Conservation (phyloP, 2,113 vertebrate genomes). For the Crocuta crocuta region DNA sequence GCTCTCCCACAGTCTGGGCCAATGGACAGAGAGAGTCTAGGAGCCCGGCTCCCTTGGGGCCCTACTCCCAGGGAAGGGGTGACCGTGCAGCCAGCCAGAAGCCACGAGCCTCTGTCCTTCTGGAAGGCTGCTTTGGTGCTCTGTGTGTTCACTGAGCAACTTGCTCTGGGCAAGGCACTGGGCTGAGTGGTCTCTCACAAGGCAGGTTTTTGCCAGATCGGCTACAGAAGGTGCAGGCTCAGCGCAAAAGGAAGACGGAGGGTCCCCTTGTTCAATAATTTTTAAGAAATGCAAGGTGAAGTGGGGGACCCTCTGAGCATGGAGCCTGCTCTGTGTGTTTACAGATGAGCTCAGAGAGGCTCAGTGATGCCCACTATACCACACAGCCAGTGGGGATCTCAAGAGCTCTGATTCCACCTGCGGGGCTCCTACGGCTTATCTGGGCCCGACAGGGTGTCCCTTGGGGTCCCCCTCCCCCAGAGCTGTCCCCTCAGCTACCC, state of each 20-base stretch:
- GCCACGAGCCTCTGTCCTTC: neutral
- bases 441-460: neutral
- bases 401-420: neutral
- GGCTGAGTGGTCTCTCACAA: too few species aligned
- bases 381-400: neutral
- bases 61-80: neutral
- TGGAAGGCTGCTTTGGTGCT: neutral
- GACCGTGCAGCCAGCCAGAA: neutral
- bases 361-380: neutral
- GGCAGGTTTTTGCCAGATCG: neutral
- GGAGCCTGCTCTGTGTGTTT: neutral
- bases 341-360: neutral
- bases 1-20: neutral
- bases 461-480: neutral
- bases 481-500: neutral
- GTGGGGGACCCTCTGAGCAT: fast-evolving
- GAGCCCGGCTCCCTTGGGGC: neutral
- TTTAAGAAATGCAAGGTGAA: neutral
- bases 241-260: neutral
- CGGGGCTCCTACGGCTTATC: too few species aligned
- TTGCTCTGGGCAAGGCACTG: neutral
- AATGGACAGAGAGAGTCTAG: neutral
- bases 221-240: too few species aligned
- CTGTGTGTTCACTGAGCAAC: fast-evolving
- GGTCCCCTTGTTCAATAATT: neutral